Conservation (phyloP, 2,797 vertebrate genomes). For the Choloepus didactylus region DNA sequence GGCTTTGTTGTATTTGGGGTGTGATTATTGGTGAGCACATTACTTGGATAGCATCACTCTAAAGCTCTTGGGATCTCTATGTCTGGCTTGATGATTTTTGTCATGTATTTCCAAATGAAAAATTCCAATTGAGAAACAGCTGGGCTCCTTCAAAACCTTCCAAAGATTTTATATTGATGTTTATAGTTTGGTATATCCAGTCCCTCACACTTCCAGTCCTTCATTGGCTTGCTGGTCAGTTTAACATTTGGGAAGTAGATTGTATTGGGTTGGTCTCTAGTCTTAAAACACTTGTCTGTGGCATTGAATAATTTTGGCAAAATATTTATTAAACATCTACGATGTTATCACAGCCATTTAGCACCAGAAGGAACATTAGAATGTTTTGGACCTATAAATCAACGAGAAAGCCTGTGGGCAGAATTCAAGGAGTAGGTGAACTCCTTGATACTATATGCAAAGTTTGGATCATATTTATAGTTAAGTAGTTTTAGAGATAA, state of each 20-base stretch:
- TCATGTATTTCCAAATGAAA: constrained; percentile 6
- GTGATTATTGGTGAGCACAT: background rate
- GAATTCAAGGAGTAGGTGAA: background rate
- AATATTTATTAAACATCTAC: background rate
- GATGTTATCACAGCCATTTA: background rate
- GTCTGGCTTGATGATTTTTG: background rate
- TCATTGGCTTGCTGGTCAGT: background rate
- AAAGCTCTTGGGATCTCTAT: background rate
- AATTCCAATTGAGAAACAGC: constrained; percentile 1
- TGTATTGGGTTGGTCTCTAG: background rate
- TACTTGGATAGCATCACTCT: background rate
- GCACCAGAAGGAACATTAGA: background rate
- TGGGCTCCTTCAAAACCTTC: constrained; percentile 21
- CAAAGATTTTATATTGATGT: background rate
- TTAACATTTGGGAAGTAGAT: background rate
- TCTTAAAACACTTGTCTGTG: background rate
- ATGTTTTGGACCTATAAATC: background rate
- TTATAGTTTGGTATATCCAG: background rate
- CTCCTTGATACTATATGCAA: background rate
- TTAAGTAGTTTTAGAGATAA: background rate
- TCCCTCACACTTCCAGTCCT: background rate
- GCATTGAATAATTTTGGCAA: constrained; percentile 24
- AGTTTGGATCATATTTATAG: background rate
- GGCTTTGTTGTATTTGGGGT: constrained; percentile 53
- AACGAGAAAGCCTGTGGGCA: background rate